These are phyloP conservation scores for Melitaea cinxia DNA, from an alignment of 1,140 invertebrate genomes.

Conservation along the genomic window DNA sequence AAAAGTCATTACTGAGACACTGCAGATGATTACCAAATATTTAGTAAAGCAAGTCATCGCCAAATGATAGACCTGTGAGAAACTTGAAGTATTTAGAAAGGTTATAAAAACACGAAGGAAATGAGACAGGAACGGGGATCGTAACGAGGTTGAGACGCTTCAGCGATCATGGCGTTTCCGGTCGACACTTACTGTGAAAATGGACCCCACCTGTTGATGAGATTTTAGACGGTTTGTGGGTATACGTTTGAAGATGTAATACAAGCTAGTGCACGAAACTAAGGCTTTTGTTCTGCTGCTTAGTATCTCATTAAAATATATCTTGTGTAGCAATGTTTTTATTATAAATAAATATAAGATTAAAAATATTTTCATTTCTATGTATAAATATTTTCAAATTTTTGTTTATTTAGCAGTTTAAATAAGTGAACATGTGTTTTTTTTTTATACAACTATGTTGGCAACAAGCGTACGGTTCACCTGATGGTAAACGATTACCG, in stretches of 20 bases:
- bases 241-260: neutral
- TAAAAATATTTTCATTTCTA: too few relatives aligned
- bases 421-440: too few relatives aligned
- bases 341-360: too few relatives aligned
- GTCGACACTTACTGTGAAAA: conserved; percentile 37
- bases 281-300: too few relatives aligned
- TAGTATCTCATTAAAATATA: too few relatives aligned
- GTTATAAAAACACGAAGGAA: conserved; percentile 64
- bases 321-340: too few relatives aligned
- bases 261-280: too few relatives aligned
- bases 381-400: too few relatives aligned
- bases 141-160: conserved; percentile 63
- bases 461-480: too few relatives aligned
- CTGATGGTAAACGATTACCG: too few relatives aligned
- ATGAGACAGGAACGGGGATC: conserved; percentile 65
- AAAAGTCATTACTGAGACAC: neutral
- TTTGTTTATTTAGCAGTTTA: too few relatives aligned
- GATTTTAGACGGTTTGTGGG: conserved; percentile 1
- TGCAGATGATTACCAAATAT: neutral
- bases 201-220: conserved; percentile 39
- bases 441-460: too few relatives aligned
- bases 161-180: conserved; percentile 65
- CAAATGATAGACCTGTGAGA: conserved; percentile 43
- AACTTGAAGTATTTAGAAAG: conserved; percentile 33
- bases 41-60: conserved; percentile 38